Percentiles rank a stretch among this genome's conserved stretches.
These are phyloP conservation scores for Platerodrilus igneus DNA, from an alignment of 2,888 invertebrate species.

Conservation along the genomic window DNA sequence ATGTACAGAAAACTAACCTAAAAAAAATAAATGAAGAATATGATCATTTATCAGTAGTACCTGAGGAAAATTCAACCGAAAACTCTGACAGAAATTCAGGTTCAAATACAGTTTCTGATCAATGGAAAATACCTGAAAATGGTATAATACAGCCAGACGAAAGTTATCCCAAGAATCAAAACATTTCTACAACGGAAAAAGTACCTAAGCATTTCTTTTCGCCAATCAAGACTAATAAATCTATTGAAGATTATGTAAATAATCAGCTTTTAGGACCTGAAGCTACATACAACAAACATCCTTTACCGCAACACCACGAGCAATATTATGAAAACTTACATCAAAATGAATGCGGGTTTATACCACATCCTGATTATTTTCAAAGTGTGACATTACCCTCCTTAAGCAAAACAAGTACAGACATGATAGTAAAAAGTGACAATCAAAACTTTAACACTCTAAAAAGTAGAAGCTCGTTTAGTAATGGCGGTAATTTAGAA, in stretches of 20 bases:
- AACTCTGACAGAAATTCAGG: conserved; percentile 44
- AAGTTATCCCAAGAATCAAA: conserved; percentile 35
- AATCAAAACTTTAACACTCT: conserved; percentile 37
- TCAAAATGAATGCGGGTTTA: conserved; percentile 3
- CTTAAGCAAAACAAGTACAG: conserved; percentile 39
- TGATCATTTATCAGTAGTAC: conserved; percentile 72
- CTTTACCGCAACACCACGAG: conserved; percentile 18
- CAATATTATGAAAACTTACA: conserved; percentile 1
- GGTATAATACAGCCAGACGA: conserved; percentile 45
- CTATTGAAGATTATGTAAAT: conserved; percentile 38
- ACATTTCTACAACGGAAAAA: conserved; percentile 14
- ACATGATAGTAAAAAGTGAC: conserved; percentile 45
- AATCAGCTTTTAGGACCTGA: conserved; percentile 29
- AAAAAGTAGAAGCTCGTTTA: conserved; percentile 40
- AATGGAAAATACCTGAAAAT: conserved; percentile 26
- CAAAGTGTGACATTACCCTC: conserved; percentile 15
- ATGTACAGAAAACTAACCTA: conserved; percentile 48
- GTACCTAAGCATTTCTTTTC: conserved; percentile 48
- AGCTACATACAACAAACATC: conserved; percentile 14
- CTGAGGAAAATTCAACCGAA: conserved; percentile 60
- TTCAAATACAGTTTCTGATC: conserved; percentile 28
- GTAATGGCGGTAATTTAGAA: conserved; percentile 58
- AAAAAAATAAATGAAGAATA: conserved; percentile 56
- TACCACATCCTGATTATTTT: conserved; percentile 5
- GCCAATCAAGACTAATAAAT: conserved; percentile 42